Conservation (phyloP, 2,113 vertebrate genomes). For the Rhinoptilus africanus region DNA sequence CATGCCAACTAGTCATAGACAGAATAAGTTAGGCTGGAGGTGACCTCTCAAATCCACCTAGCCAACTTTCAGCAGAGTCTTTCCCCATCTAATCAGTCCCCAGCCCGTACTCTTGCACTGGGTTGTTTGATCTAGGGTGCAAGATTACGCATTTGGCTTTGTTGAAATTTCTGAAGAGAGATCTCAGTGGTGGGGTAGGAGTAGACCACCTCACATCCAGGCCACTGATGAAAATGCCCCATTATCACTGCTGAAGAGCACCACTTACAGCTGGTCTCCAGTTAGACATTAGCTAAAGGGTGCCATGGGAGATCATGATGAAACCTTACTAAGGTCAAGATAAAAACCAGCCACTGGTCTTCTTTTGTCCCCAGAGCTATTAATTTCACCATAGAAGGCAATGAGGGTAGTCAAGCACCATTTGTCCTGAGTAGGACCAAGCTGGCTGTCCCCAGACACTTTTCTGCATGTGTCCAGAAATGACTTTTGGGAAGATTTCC, state of each 20-base stretch:
- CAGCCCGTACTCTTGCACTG: neutral
- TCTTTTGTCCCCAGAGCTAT: neutral
- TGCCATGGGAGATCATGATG: neutral
- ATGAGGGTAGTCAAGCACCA: neutral
- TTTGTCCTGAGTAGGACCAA: neutral
- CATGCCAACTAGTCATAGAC: neutral
- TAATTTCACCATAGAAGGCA: neutral
- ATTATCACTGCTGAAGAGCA: neutral
- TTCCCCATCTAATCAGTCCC: neutral
- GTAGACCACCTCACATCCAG: neutral
- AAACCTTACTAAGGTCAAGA: neutral
- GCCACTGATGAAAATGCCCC: neutral
- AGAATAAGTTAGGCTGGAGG: neutral
- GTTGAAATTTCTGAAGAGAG: neutral
- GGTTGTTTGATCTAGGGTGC: neutral
- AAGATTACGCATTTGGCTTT: neutral
- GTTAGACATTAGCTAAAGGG: neutral
- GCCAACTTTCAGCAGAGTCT: neutral
- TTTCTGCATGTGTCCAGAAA: neutral
- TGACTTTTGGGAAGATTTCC: neutral
- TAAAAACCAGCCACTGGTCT: neutral
- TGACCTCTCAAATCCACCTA: neutral
- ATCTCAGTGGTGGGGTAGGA: neutral
- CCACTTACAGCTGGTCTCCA: neutral
- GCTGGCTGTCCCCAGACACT: neutral